Evolutionary conservation across 1,140 invertebrate genomes (phyloP), one percentile per base, ranked within the genome.

Genomic region (Ceratoteleas bidentatus): DNA sequence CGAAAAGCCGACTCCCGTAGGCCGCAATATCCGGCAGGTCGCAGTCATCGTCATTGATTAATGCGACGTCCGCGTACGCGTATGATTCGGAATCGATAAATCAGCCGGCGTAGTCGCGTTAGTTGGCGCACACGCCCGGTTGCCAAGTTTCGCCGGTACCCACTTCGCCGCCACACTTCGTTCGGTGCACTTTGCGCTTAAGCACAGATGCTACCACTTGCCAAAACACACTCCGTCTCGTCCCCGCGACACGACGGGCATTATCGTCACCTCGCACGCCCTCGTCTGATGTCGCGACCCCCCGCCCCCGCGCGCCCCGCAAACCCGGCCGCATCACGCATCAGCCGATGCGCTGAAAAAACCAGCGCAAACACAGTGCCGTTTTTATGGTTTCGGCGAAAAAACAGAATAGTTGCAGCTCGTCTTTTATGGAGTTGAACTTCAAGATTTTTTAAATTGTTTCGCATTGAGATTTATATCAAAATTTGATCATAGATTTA

Each of bases 151-250:
- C 56, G 16, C 54, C 3, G 36, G 8, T 34, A n/a, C 54, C 70
- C 61, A 62, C 49, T 79, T 65, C 40, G 47, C 32, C 53, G 45
- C 38, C 40, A 62, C 74, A 69, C 76, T 70, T 78, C 66, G 54
- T 43, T 56, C 36, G 61, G 32, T 65, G 61, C 76, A 73, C 61
- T 73, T 79, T 74, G 65, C 65, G 79, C 81, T 82, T 77, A 69
- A 70, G 66, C 82, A 83, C 86, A 87, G 85, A 86, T 87, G 86
- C 86, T 85, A 85, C 83, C 85, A 88, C 87, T 88, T 87, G 85
- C 85, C 84, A 83, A 85, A 85, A 84, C 80, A 85, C 73, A 84
- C 73, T 83, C 72, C 57, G 49, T 50, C 50, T 64, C 62, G 56
- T 60, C 38, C 52, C 68, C 58, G 58, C 61, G 54, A 75, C 38